Evolutionary conservation across 1,140 invertebrate species (phyloP), one percentile per base, ranked within the genome.

Genomic region (Lordiphosa clarofinis): DNA sequence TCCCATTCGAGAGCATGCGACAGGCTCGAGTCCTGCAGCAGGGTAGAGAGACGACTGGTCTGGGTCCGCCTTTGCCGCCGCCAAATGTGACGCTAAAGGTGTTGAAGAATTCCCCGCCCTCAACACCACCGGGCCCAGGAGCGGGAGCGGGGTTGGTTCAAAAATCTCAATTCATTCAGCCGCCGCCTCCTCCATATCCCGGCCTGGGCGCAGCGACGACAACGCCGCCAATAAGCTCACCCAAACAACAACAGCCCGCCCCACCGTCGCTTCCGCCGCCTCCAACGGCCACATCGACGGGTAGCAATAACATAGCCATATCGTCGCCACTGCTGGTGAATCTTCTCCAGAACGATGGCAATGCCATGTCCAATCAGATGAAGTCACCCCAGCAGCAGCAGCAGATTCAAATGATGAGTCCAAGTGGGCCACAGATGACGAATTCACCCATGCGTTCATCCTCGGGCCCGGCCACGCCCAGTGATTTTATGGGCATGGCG

Each of bases 281-380:
- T 90, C 78, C 90, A 89, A 28, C 90, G 90, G 63, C 87, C 61
- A 64, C 89, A 61, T 37, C 71, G 10, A 68, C 73, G 19, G 64
- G 59, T 15, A 74, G 70, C 38, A 88, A 88, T 48, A 88, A 88
- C 49, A 88, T 88, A 56, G 87, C 84, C 49, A 92, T 95, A 72
- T 95, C 95, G 56, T 97, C 95, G 89, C 96, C 96, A n/a, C 89
- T 98, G 49, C 90, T 98, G 39, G 96, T 98, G 3, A 98, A 98
- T 90, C 90, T 98, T 52, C 90, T 98, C 66, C 96, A 97, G 90
- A 97, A 95, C 86, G 95, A 97, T 79, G 94, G 93, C 46, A 89
- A 91, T 62, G 49, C 63, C 40, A 72, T 86, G 66, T 49, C 74
- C 38, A 86, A 70, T 65, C 79, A 86, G 58, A 68, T 79, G 48